These are phyloP conservation scores for Tenualosa thibaudeaui DNA, from an alignment of 2,797 vertebrate genomes.

Conservation along the genomic window DNA sequence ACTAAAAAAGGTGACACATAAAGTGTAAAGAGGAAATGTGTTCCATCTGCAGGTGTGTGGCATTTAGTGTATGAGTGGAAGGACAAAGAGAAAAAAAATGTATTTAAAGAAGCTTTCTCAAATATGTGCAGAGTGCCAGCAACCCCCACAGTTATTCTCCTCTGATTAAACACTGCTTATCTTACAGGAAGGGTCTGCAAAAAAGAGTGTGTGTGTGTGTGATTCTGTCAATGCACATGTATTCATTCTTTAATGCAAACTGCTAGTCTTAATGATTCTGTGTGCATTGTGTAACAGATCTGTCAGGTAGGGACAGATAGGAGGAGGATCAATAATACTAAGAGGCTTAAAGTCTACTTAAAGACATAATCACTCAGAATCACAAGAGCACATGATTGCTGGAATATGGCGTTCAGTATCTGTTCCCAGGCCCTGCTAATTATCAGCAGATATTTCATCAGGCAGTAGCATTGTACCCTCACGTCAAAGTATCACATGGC, in stretches of 20 bases:
- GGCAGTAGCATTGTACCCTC: not conserved
- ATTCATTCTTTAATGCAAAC: conserved; percentile 23
- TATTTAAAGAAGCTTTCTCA: conserved; percentile 20
- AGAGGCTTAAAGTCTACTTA: conserved; percentile 27
- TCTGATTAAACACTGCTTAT: conserved; percentile 25
- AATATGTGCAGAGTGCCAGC: conserved; percentile 14
- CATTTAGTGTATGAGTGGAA: conserved; percentile 9
- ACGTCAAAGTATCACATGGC: not conserved
- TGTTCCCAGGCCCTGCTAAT: not conserved
- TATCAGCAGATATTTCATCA: conserved; percentile 14
- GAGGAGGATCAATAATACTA: conserved; percentile 12
- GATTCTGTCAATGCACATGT: not conserved
- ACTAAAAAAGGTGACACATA: not conserved
- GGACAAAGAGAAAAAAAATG: not conserved
- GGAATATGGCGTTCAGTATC: not conserved
- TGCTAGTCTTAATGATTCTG: not conserved
- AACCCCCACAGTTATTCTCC: conserved; percentile 7
- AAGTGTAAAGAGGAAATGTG: not conserved
- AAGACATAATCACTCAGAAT: conserved; percentile 22
- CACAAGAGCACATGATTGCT: conserved; percentile 14
- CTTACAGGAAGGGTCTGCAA: not conserved
- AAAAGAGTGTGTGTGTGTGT: not conserved
- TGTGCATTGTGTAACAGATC: conserved; percentile 22
- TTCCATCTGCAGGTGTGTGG: not conserved
- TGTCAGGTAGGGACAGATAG: conserved; percentile 8